phyloP scores from a whole-genome alignment of 1,140 invertebrate species.

The Heliconius himera region DNA sequence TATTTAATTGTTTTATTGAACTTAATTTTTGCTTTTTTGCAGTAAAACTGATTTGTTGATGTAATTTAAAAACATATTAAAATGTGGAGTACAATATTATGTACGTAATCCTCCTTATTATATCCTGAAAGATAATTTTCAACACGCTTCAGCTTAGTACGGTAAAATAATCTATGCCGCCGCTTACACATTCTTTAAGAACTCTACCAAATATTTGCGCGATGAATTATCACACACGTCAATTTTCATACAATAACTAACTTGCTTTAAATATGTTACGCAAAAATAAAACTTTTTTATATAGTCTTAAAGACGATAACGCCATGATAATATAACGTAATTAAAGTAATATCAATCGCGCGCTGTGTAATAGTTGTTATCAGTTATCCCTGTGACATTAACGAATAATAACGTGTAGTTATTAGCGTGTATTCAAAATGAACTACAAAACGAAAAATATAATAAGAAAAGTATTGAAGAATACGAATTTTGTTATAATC shows the following conservation, averaged over 20 bases:
- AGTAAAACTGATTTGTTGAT: no score
- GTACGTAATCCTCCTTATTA: no score
- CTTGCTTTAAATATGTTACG: neutral
- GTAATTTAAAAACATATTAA: no score
- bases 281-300: conserved; percentile 10
- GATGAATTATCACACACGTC: conserved; percentile 41
- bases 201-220: conserved; percentile 44
- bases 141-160: neutral
- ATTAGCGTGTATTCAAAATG: conserved; percentile 31
- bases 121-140: neutral
- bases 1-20: no score
- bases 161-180: neutral
- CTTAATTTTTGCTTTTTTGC: no score
- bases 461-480: conserved; percentile 44
- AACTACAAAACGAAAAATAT: conserved; percentile 44
- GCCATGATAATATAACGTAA: neutral
- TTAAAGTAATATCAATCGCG: conserved; percentile 17
- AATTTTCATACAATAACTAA: conserved; percentile 30
- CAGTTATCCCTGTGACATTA: conserved; percentile 47
- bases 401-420: conserved; percentile 29
- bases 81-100: no score
- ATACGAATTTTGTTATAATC: conserved; percentile 41
- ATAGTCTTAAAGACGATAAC: conserved; percentile 9
- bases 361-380: conserved; percentile 42
- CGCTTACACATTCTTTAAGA: conserved; percentile 25